phyloP scores from a whole-genome alignment of 2,888 invertebrate genomes.

The Drosophila robusta region DNA sequence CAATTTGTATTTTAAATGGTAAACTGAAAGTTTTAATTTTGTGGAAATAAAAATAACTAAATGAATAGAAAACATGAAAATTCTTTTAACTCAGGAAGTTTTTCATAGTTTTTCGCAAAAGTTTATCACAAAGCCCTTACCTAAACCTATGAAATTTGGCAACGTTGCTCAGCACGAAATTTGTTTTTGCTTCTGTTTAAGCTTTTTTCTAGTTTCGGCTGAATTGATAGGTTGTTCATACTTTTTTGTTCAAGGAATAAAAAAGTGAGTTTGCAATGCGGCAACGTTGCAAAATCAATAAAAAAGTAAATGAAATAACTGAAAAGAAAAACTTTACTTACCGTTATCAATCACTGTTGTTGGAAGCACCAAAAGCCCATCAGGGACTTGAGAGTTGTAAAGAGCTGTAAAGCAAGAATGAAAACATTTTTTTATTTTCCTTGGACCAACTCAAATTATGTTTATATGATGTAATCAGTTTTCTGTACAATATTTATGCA shows the following conservation, averaged over 20 bases:
- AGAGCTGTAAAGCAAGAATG: conserved; percentile 5
- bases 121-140: neutral
- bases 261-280: conserved; percentile 1
- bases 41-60: too few species aligned
- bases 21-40: neutral
- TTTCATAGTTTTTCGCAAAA: neutral
- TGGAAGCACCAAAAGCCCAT: conserved; percentile 5
- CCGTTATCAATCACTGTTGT: conserved; percentile 40
- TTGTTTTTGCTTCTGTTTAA: neutral
- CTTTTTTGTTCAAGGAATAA: conserved; percentile 14
- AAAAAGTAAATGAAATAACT: conserved; percentile 16
- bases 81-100: neutral
- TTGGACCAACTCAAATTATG: neutral
- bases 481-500: conserved; percentile 7
- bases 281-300: conserved; percentile 22
- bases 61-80: too few species aligned
- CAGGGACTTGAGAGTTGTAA: neutral
- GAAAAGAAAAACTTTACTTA: conserved; percentile 27
- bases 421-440: conserved; percentile 4
- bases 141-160: neutral
- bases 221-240: conserved; percentile 17
- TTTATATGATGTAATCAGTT: neutral
- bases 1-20: neutral
- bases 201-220: neutral
- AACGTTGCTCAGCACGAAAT: neutral